Percentiles rank a stretch among this genome's conserved stretches.
phyloP scores from a whole-genome alignment of 2,797 vertebrate genomes.

The Coracias cyanogaster region DNA sequence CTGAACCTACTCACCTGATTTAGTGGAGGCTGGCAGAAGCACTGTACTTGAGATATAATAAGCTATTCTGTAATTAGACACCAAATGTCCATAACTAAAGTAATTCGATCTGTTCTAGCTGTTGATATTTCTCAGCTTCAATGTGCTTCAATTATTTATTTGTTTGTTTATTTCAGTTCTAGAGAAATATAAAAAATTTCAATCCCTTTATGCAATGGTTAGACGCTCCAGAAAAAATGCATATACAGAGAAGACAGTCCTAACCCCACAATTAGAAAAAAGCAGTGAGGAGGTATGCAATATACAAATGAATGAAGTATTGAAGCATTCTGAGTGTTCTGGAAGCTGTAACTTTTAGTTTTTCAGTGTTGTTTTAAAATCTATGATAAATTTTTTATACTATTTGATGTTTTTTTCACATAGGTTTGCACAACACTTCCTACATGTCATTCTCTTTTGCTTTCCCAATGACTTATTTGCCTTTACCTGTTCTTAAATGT shows the following conservation, averaged over 20 bases:
- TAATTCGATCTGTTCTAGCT: neutral
- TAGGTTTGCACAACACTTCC: neutral
- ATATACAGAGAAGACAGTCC: neutral
- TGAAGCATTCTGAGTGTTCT: accelerated
- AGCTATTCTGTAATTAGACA: neutral
- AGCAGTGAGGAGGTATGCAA: accelerated
- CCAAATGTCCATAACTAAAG: neutral
- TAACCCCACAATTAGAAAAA: neutral
- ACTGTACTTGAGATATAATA: neutral
- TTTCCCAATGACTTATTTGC: neutral
- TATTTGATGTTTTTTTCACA: neutral
- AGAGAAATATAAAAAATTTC: neutral
- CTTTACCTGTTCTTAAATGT: neutral
- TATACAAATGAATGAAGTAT: neutral
- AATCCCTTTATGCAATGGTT: neutral
- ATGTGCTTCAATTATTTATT: neutral
- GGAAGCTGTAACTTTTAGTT: neutral
- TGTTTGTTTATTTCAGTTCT: neutral
- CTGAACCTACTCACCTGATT: neutral
- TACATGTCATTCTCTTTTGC: neutral
- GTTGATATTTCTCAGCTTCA: neutral
- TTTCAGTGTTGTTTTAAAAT: neutral
- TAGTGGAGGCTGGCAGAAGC: neutral
- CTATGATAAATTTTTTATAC: neutral
- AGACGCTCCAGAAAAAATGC: neutral